Percentiles rank a stretch among this genome's conserved stretches.
phyloP scores from a whole-genome alignment of 2,888 invertebrate species.

The Diabrotica balteata region DNA sequence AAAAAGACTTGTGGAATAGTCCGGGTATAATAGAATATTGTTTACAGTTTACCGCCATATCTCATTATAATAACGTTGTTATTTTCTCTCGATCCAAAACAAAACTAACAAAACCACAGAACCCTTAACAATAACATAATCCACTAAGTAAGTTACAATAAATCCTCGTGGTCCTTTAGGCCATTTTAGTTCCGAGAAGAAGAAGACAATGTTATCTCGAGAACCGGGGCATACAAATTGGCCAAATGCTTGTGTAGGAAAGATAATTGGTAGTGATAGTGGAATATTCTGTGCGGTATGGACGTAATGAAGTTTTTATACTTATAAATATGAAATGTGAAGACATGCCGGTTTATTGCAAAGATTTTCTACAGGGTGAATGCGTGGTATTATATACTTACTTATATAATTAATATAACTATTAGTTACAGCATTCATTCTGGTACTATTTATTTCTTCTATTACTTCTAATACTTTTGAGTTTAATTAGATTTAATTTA shows the following conservation, averaged over 20 bases:
- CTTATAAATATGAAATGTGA: conserved; percentile 39
- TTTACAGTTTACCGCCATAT: neutral
- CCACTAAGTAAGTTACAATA: conserved; percentile 26
- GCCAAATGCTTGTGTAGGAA: conserved; percentile 40
- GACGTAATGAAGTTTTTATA: conserved; percentile 45
- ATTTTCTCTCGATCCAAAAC: neutral
- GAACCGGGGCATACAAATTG: conserved; percentile 45
- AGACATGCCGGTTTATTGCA: conserved; percentile 21
- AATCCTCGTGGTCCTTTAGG: conserved; percentile 30
- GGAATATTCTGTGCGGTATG: conserved; percentile 43
- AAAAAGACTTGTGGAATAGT: no score
- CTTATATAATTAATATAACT: no score
- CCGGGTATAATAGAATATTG: neutral
- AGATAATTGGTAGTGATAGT: conserved; percentile 47
- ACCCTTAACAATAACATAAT: conserved; percentile 28
- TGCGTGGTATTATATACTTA: no score
- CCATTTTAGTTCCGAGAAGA: conserved; percentile 26
- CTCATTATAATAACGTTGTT: neutral
- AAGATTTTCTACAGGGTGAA: conserved; percentile 6
- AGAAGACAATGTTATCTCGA: conserved; percentile 49
- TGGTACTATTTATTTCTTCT: no score
- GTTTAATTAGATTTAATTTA: no score
- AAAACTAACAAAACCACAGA: neutral
- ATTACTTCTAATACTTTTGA: no score
- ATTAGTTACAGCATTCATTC: no score